Evolutionary conservation across 1,140 invertebrate genomes (phyloP), one percentile per base, ranked within the genome.

Genomic region (Euura lappo): DNA sequence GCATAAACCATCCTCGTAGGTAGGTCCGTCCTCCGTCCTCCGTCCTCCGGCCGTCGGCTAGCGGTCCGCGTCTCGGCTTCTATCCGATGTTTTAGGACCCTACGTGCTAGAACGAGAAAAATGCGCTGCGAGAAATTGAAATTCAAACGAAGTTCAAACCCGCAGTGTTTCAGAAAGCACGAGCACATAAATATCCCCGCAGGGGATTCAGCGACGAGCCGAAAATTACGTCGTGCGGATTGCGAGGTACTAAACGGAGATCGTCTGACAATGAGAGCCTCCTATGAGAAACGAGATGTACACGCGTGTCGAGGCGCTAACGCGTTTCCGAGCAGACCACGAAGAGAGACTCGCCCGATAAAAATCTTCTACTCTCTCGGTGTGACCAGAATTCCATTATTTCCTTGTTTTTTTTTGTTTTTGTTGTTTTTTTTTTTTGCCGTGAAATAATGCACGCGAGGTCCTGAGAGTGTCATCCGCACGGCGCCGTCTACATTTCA

Each of bases 331-430:
- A 76, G 28, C 28, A 72, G 72, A 77, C 71, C 70, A 74, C 74
- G 68, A 75, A 69, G 73, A 74, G 51, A 28, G 28, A 28, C 67
- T 69, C 51, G 68, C 69, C 69, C 71, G 80, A 83, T 83, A 81
- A 81, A 78, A 77, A 84, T 83, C 83, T 81, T 68, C 76, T 76
- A 73, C 76, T 75, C 74, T 75, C 72, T 77, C 78, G 73, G 71
- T 78, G 80, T 85, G 83, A 85, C 82, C 81, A 79, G 84, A 85
- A 85, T 85, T 83, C 79, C 80, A 85, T 85, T 84, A 83, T 75
- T 28, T 76, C 72, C 76, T 28, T 28, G 1, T 28, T 28, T 28
- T 28, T 28, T 28, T 28, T 28, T 28, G 0, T 60, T 5, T 60
- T 70, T n/a, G n/a, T n/a, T n/a, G n/a, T n/a, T n/a, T n/a, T 28